Conservation (phyloP, 2,797 vertebrate species). For the Tachyglossus aculeatus region DNA sequence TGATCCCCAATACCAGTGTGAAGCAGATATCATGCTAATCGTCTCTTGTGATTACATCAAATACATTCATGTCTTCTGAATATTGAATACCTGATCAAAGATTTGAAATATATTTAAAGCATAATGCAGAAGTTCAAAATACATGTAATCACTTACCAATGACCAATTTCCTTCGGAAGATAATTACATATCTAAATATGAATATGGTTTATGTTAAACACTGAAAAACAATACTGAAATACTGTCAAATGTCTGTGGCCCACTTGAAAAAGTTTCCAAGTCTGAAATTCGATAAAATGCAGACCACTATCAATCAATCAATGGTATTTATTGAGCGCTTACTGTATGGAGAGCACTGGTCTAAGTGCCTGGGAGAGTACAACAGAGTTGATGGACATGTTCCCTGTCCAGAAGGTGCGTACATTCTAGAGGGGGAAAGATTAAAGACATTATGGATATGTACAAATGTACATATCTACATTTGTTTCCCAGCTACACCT, state of each 20-base stretch:
- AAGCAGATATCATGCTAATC: constrained; percentile 75
- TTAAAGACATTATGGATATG: no score
- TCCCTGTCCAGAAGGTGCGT: no score
- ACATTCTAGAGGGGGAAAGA: no score
- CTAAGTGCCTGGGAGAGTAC: no score
- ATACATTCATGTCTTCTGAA: constrained; percentile 65
- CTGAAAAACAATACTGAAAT: constrained; percentile 50
- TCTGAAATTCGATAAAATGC: constrained; percentile 8
- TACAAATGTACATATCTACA: no score
- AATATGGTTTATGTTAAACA: constrained; percentile 62
- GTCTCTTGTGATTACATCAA: constrained; percentile 74
- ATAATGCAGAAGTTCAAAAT: constrained; percentile 66
- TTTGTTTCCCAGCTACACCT: no score
- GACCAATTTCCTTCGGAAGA: constrained; percentile 69
- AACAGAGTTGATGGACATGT: no score
- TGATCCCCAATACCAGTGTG: constrained; percentile 72
- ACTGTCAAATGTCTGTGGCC: constrained; percentile 47
- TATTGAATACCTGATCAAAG: constrained; percentile 71
- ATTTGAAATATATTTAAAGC: constrained; percentile 70
- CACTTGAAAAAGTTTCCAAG: constrained; percentile 19
- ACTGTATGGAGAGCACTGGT: no score
- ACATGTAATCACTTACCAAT: constrained; percentile 73
- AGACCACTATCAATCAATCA: no score
- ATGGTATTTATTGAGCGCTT: no score
- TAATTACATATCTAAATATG: constrained; percentile 69